Evolutionary conservation across 2,113 vertebrate genomes (phyloP).

Genomic region (Ciconia stormi): DNA sequence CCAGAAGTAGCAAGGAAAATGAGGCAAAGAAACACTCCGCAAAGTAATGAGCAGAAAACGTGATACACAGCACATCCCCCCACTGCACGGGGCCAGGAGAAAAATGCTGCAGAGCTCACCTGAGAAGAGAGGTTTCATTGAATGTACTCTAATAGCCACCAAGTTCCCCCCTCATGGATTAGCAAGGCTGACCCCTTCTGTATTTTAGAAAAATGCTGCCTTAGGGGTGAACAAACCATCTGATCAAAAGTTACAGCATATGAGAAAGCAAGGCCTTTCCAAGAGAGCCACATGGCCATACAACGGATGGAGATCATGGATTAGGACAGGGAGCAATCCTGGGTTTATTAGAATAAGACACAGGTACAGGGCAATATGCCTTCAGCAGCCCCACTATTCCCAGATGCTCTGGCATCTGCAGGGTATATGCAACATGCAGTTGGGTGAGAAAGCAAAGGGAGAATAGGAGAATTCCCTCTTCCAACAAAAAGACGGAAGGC

Average conservation of each 20-base stretch:
- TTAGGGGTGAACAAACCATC: neutral
- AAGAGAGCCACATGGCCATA: neutral
- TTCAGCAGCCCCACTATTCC: neutral
- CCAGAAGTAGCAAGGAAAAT: neutral
- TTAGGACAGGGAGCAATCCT: neutral
- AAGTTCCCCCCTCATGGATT: neutral
- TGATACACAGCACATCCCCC: neutral
- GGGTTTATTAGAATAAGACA: neutral
- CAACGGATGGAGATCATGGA: rapidly evolving
- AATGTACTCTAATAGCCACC: neutral
- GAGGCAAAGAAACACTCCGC: neutral
- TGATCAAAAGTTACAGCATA: neutral
- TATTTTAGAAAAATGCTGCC: neutral
- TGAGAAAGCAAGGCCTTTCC: neutral
- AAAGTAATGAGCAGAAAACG: neutral
- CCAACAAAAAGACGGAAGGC: neutral
- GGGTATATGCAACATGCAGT: neutral
- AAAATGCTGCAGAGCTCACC: neutral
- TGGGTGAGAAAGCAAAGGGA: neutral
- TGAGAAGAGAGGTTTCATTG: neutral
- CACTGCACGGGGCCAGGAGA: neutral
- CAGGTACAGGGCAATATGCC: neutral
- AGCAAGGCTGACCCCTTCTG: neutral
- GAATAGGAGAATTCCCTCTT: neutral
- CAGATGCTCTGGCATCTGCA: neutral